Percentiles rank a stretch among this genome's conserved stretches.
Conservation (phyloP, 2,797 vertebrate species). For the Triplophysa bombifrons region DNA sequence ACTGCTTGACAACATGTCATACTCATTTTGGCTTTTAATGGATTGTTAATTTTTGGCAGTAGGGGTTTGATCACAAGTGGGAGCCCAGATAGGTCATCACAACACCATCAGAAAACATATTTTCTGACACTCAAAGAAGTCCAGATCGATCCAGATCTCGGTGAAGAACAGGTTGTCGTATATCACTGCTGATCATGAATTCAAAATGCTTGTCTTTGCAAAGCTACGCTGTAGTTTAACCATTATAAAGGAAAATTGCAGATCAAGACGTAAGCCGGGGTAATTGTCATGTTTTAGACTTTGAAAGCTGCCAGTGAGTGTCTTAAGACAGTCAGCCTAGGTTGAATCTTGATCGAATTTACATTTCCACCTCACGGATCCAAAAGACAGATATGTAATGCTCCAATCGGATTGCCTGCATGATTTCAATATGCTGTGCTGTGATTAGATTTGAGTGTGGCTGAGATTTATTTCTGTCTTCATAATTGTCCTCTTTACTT, state of each 20-base stretch:
- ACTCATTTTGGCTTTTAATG: neutral
- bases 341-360: neutral
- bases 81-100: neutral
- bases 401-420: constrained; percentile 25
- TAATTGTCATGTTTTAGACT: neutral
- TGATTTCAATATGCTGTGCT: constrained; percentile 31
- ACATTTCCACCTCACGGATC: neutral
- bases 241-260: neutral
- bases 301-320: neutral
- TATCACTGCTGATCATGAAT: neutral
- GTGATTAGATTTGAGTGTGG: constrained; percentile 26
- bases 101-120: neutral
- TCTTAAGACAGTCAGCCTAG: neutral
- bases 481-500: constrained; percentile 19
- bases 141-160: neutral
- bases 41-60: neutral
- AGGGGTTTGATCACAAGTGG: neutral
- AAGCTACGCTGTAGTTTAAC: neutral
- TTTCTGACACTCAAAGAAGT: neutral
- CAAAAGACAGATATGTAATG: constrained; percentile 26
- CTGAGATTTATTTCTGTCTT: constrained; percentile 14
- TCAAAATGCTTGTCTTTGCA: neutral
- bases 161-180: neutral
- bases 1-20: neutral
- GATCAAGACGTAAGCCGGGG: neutral